Conservation (phyloP, 2,797 vertebrate genomes). For the Hyperoplus immaculatus region DNA sequence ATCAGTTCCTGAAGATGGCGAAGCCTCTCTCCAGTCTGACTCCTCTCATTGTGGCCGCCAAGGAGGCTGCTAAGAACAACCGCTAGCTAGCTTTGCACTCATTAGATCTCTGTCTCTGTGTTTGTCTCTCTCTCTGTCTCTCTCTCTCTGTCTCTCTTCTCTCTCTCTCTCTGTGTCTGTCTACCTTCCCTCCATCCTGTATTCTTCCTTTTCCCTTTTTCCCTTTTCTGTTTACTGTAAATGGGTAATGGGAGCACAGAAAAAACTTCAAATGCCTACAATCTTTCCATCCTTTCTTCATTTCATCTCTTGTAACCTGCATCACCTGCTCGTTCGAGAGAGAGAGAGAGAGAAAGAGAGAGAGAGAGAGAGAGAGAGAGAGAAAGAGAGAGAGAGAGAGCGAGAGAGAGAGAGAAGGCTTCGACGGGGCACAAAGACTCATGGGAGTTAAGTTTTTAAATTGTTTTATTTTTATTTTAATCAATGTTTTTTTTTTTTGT, state of each 20-base stretch:
- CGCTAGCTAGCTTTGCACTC: conserved; percentile 80
- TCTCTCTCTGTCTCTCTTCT: not conserved
- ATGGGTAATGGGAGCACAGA: too few relatives aligned
- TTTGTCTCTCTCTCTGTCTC: not conserved
- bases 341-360: conserved; percentile 18
- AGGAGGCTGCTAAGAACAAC: conserved; percentile 95
- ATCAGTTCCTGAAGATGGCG: conserved; percentile 96
- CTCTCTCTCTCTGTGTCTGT: not conserved
- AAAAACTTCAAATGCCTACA: not conserved
- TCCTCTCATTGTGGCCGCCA: conserved; percentile 94
- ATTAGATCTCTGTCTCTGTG: not conserved
- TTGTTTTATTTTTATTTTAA: not conserved
- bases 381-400: too few relatives aligned
- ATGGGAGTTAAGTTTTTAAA: conserved; percentile 19
- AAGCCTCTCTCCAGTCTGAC: conserved; percentile 97
- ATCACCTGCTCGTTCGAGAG: conserved; percentile 9
- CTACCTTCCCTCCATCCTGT: too few relatives aligned
- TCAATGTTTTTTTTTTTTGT: conserved; percentile 5
- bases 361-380: conserved; percentile 11
- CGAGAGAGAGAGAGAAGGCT: conserved; percentile 16
- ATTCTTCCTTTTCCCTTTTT: too few relatives aligned
- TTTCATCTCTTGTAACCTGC: conserved; percentile 19
- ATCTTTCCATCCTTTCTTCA: not conserved
- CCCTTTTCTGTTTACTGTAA: too few relatives aligned
- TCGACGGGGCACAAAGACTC: conserved; percentile 65